Base-by-base conservation (phyloP, 1,140 invertebrate genomes). In the Octopus bimaculoides region DNA sequence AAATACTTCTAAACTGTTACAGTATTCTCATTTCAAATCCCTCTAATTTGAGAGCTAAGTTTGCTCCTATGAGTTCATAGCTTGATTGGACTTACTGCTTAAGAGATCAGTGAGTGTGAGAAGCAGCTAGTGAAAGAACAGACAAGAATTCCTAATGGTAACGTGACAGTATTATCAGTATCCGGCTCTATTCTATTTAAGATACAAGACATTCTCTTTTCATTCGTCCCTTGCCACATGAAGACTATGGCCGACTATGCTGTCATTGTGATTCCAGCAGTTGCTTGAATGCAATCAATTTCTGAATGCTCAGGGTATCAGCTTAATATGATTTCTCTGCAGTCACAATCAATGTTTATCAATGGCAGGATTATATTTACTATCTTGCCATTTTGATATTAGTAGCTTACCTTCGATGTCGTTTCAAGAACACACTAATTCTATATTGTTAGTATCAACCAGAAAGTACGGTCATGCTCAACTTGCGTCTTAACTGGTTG, bases 281-380 rank as follows among this genome's bases (percentile, higher is more conserved):
- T 71, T 20, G 26, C 14, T 71, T 71, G 66, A 71, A 20, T 5
- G 66, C 66, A 71, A 71, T 71, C 66, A 71, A 71, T 71, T 71
- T 71, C 66, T 71, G 17, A 71, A 71, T 71, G 66, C 66, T 71
- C 66, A n/a, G 66, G 14, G 66, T 71, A 71, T 71, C 66, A 71
- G 66, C 66, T 71, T 71, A 71, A 71, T 71, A 71, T 71, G 66
- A 71, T 71, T 71, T 71, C 66, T 71, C 17, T 20, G 66, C 66
- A 71, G 66, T 71, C 66, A 71, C 66, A 71, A 71, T 71, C 66
- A 71, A 71, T 71, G 66, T 71, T 71, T 71, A 71, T 71, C 66
- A 71, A 20, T 71, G 66, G 66, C 66, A 71, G 66, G 66, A 6
- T 71, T 71, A 71, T 71, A 71, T 71, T 71, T 71, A 71, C 66